Base-by-base conservation (phyloP, 2,797 vertebrate species). In the Huso huso region DNA sequence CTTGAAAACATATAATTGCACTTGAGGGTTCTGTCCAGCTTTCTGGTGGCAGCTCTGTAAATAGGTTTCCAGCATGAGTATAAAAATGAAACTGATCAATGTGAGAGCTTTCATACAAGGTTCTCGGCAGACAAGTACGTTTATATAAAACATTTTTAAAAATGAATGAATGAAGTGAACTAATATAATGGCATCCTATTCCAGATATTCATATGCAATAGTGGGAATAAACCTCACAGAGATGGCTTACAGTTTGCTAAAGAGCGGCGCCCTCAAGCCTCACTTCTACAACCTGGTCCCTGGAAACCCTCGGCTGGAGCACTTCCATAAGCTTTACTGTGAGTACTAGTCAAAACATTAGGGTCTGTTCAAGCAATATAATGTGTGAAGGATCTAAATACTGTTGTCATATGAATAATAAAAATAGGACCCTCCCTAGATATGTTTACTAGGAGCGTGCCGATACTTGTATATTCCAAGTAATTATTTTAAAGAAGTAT, bases 151-250 rank as follows among this genome's bases (percentile, higher is more conserved):
- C 1, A 18, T 18, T 18, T 18, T 1, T 1, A 18, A 18, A 18
- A 18, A 18, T 18, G 18, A 18, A 18, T 37, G 37, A 37, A 37
- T 37, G 37, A 37, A 37, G 37, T 37, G 37, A 37, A 37, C 37
- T 37, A 37, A 37, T 37, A 37, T 37, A 37, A 37, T 37, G 1
- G 37, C 37, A 37, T 5, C 37, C 37, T 3, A 0, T 87, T 83
- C 37, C 77, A 99, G 97, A 67, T 99, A 98, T 73, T 99, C 96
- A 0, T 99, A 98, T 70, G 97, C 97, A 76, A 99, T 99, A 72
- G 96, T 98, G 78, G 97, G 96, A 66, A 99, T 99, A 79, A 99
- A 99, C 76, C 83, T 99, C 79, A 99, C 97, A 18, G 96, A 99
- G 81, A 98, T 99, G 96, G 95, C 95, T 0, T 99, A 96, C 75